Evolutionary conservation across 1,140 invertebrate genomes (phyloP).

Genomic region (Drosophila nebulosa): DNA sequence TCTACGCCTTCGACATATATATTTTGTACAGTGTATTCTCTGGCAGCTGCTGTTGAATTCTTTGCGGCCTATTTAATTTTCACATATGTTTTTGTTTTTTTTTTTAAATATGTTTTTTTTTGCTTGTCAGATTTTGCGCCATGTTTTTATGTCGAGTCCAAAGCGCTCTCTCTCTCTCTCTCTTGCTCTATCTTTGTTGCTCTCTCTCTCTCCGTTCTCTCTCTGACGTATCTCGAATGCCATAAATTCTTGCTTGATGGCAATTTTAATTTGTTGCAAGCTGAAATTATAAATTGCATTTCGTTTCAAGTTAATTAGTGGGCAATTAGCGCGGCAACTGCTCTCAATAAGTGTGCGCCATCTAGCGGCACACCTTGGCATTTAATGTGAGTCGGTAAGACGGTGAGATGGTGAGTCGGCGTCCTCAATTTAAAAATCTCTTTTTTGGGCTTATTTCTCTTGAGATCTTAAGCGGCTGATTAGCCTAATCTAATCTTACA

Average conservation of each 20-base stretch:
- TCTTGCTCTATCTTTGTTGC: neutral
- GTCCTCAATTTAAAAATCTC: neutral
- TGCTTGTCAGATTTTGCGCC: slow-evolving; percentile 65
- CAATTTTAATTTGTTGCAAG: slow-evolving; percentile 76
- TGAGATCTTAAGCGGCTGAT: slow-evolving; percentile 55
- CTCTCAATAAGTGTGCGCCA: slow-evolving; percentile 10
- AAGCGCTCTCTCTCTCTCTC: neutral
- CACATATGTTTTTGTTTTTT: slow-evolving; percentile 45
- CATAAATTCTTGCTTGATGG: slow-evolving; percentile 56
- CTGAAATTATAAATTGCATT: slow-evolving; percentile 74
- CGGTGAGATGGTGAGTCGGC: too few species aligned
- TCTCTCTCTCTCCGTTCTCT: neutral
- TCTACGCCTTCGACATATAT: too few species aligned
- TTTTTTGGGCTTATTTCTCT: neutral
- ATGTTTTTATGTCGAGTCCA: slow-evolving; percentile 13
- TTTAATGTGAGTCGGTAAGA: neutral
- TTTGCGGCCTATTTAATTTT: slow-evolving; percentile 40
- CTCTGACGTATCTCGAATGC: slow-evolving; percentile 37
- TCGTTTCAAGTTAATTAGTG: slow-evolving; percentile 64
- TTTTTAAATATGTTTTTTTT: slow-evolving; percentile 57
- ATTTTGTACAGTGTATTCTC: slow-evolving; percentile 7
- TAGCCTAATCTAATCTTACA: slow-evolving; percentile 77
- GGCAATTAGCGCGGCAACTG: slow-evolving; percentile 51
- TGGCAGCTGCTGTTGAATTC: slow-evolving; percentile 28
- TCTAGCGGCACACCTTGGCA: slow-evolving; percentile 43